Evolutionary conservation across 1,140 invertebrate genomes (phyloP).

Genomic region (Zaprionus kolodkinae): DNA sequence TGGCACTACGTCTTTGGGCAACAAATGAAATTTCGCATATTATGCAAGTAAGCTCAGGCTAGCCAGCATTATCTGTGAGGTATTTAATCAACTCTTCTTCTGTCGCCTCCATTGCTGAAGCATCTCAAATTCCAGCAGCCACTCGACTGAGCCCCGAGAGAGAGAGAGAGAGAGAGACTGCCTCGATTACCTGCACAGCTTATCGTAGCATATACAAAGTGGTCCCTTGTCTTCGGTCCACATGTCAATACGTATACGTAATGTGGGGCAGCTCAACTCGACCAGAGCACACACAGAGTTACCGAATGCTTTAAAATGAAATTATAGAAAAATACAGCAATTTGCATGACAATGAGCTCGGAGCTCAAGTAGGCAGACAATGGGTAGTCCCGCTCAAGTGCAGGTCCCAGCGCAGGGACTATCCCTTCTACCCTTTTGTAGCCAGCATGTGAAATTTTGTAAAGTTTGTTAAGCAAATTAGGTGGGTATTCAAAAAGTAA

Average conservation of each 20-base stretch:
- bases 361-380: conserved; percentile 5
- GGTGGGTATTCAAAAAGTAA: too few relatives aligned
- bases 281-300: background rate
- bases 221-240: background rate
- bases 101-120: background rate
- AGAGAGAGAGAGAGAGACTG: too few relatives aligned
- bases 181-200: conserved; percentile 57
- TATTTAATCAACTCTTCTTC: conserved; percentile 24
- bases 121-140: conserved; percentile 28
- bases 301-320: conserved; percentile 60
- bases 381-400: background rate
- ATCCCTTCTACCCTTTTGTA: too few relatives aligned
- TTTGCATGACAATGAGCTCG: conserved; percentile 73
- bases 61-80: conserved; percentile 2
- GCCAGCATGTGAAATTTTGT: too few relatives aligned
- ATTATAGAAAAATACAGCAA: conserved; percentile 78
- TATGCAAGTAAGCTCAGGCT: conserved; percentile 14
- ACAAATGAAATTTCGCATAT: conserved; percentile 19
- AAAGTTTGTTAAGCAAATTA: too few relatives aligned
- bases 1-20: background rate
- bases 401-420: background rate
- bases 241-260: conserved; percentile 50
- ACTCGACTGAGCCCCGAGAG: conserved; percentile 44
- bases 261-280: conserved; percentile 36
- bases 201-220: conserved; percentile 37